Percentiles rank a stretch among this genome's conserved stretches.
Conservation (phyloP, 1,140 invertebrate genomes). For the Nylanderia fulva region DNA sequence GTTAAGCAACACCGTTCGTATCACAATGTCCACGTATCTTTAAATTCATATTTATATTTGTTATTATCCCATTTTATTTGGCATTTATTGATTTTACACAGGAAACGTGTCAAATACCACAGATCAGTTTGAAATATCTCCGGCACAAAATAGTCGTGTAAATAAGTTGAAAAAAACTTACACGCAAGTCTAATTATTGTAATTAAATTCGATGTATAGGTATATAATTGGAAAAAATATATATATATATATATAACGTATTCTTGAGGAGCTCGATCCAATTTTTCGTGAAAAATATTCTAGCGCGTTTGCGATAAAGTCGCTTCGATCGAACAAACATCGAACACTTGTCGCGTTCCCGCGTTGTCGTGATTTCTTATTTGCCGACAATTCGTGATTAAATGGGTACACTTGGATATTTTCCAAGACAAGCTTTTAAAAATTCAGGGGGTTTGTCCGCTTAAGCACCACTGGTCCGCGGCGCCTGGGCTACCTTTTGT, state of each 20-base stretch:
- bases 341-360: background rate
- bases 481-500: conserved; percentile 59
- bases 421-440: conserved; percentile 19
- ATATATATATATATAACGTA: too few species aligned
- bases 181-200: background rate
- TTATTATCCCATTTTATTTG: background rate
- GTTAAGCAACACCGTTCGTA: background rate
- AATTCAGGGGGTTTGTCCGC: conserved; percentile 48
- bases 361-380: background rate
- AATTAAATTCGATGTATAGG: background rate
- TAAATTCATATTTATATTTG: background rate
- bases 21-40: background rate
- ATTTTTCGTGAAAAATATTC: background rate
- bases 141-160: too few species aligned
- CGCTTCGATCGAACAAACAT: background rate
- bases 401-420: background rate
- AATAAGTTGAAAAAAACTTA: background rate
- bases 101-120: too few species aligned
- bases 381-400: conserved; percentile 22
- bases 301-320: background rate
- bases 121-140: too few species aligned
- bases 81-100: too few species aligned
- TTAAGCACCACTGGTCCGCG: conserved; percentile 44
- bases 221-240: background rate
- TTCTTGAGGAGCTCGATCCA: background rate